A percentile compares a stretch with the other conserved stretches of the same genome.
phyloP scores from a whole-genome alignment of 1,140 invertebrate genomes.

The Aleiodes sp. region DNA sequence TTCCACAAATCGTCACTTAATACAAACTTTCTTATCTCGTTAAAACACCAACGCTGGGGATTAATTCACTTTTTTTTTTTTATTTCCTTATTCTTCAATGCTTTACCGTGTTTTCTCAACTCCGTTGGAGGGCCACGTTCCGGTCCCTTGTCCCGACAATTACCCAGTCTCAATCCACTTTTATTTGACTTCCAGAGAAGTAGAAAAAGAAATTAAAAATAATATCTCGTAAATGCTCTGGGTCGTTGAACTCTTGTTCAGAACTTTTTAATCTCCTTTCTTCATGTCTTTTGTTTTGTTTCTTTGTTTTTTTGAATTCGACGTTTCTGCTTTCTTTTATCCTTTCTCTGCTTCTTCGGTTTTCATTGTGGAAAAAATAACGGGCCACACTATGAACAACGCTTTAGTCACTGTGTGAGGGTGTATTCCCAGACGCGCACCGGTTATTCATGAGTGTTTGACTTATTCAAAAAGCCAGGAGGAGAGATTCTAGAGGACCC shows the following conservation, averaged over 20 bases:
- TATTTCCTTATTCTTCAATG: constrained; percentile 4
- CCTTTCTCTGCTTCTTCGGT: neutral
- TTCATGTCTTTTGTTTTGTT: constrained; percentile 1
- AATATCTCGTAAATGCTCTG: neutral
- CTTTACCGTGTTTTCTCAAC: constrained; percentile 2
- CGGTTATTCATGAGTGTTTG: constrained; percentile 61
- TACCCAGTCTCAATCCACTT: neutral
- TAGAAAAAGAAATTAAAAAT: constrained; percentile 11
- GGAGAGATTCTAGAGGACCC: constrained; percentile 42
- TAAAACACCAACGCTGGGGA: neutral
- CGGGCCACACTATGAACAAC: neutral
- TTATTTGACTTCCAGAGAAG: constrained; percentile 20
- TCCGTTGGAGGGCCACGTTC: neutral
- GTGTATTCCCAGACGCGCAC: constrained; percentile 40
- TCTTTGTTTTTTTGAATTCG: neutral
- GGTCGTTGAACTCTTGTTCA: neutral
- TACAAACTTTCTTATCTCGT: neutral
- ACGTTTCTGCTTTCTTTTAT: neutral
- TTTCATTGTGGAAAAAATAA: constrained; percentile 15
- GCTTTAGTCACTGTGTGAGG: neutral
- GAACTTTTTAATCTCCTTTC: constrained; percentile 12
- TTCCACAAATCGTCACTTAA: neutral
- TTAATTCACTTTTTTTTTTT: neutral
- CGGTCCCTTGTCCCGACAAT: neutral
- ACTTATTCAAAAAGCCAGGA: constrained; percentile 56